Evolutionary conservation across 2,797 vertebrate species (phyloP), one percentile per base, ranked within the genome.

Genomic region (Hipposideros larvatus): DNA sequence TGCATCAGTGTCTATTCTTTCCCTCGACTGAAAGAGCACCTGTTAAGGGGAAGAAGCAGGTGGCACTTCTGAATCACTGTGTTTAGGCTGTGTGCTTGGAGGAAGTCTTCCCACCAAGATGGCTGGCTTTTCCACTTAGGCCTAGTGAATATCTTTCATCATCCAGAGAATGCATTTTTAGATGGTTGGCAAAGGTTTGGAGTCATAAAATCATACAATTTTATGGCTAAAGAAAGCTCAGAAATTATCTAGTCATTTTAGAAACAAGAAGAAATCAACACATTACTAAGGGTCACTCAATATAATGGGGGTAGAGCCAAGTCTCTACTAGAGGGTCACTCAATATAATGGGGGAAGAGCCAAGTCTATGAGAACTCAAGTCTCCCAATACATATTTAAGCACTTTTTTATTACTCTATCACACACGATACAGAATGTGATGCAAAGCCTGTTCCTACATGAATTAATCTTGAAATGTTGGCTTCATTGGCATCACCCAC

Each of bases 211-310:
- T 61, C 53, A 77, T 46, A 82, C 7, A 75, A 41, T 8, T 19
- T 65, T 78, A 83, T 46, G 59, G 34, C 31, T 91, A 15, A 89
- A 89, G 57, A 46, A 66, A 75, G 37, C 19, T 26, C 65, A 15
- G 11, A 14, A 90, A 57, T 87, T 87, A 84, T 41, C 22, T 61
- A 70, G 34, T 66, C 19, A 46, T 78, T 93, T 78, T 55, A 89
- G 88, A 93, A 92, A 82, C 6, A 84, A 93, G 8, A 41, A 94
- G 63, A 90, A 46, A 91, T 70, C 34, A 77, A 55, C 13, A 87
- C 65, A 90, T 46, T 37, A 53, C 18, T 63, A 57, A 73, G 68
- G 37, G 43, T 61, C 66, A 84, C 19, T 80, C 46, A 68, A 7
- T 19, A 48, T 11, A 10, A 75, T n/a, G 22, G 9, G 28, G 26